Percentiles rank a stretch among this genome's conserved stretches.
These are phyloP conservation scores for Cataglyphis altisquamis DNA, from an alignment of 2,888 invertebrate genomes.

Conservation along the genomic window DNA sequence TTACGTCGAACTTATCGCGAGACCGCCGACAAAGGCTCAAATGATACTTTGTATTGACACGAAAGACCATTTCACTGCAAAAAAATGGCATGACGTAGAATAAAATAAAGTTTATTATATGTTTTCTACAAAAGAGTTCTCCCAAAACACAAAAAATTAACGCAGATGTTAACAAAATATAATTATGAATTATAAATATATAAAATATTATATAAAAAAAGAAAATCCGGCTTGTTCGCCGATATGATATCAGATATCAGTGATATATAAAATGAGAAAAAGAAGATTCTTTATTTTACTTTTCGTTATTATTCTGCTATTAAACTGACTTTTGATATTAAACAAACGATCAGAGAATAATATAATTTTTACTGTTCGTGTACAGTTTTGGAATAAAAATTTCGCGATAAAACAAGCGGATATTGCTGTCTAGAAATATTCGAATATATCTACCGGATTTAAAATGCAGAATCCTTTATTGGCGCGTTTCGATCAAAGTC, in stretches of 20 bases:
- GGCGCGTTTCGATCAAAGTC: slow-evolving; percentile 26
- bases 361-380: not conserved
- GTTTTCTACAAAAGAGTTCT: not conserved
- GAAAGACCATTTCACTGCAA: not conserved
- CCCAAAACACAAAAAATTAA: not conserved
- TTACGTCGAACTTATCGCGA: slow-evolving; percentile 25
- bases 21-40: not conserved
- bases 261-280: not conserved
- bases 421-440: not conserved
- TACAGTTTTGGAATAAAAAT: not conserved
- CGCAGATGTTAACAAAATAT: not conserved
- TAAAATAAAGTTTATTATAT: slow-evolving; percentile 1
- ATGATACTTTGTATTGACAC: slow-evolving; percentile 3
- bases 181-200: not conserved
- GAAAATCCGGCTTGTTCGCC: not conserved
- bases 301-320: not conserved
- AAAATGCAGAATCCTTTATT: slow-evolving; percentile 36
- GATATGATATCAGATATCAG: not conserved
- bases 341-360: not conserved
- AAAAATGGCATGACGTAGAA: not conserved
- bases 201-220: not conserved
- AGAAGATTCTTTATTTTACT: not conserved
- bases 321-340: not conserved
- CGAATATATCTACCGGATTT: not conserved
- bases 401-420: not conserved